These are phyloP conservation scores for Lottia scabra DNA, from an alignment of 2,888 invertebrate species.

Conservation along the genomic window DNA sequence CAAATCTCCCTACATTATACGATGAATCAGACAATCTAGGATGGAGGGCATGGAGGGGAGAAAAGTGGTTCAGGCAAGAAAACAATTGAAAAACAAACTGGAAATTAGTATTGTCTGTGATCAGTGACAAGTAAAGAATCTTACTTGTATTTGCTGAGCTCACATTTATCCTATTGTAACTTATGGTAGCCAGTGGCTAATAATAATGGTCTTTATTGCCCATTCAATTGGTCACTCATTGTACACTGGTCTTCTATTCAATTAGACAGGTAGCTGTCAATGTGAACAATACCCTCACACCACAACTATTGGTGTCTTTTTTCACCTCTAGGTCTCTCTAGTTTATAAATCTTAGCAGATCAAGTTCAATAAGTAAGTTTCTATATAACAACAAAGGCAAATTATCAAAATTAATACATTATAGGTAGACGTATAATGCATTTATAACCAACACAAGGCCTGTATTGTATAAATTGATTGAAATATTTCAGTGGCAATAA, in stretches of 20 bases:
- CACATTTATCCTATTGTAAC: slow-evolving; percentile 7
- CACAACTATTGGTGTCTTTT: background rate
- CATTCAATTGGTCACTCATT: slow-evolving; percentile 4
- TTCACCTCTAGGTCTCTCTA: too few species aligned
- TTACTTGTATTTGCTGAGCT: background rate
- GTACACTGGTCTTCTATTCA: slow-evolving; percentile 3
- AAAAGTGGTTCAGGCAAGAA: too few species aligned
- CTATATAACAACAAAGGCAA: too few species aligned
- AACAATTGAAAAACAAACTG: background rate
- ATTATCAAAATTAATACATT: too few species aligned
- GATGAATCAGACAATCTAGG: too few species aligned
- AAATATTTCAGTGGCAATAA: background rate
- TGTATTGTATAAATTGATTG: background rate
- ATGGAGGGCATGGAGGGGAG: too few species aligned
- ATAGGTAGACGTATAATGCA: background rate
- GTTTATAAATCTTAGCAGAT: too few species aligned
- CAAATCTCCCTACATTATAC: too few species aligned
- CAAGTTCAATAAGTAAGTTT: too few species aligned
- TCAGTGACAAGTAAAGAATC: slow-evolving; percentile 4
- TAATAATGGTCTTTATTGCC: slow-evolving; percentile 4
- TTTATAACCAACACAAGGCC: background rate
- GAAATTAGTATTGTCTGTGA: slow-evolving; percentile 1
- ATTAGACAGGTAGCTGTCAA: slow-evolving; percentile 6
- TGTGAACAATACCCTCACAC: background rate
- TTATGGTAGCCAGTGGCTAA: slow-evolving; percentile 2